These are phyloP conservation scores for Micromesistius poutassou DNA, from an alignment of 2,797 vertebrate genomes.

Conservation along the genomic window DNA sequence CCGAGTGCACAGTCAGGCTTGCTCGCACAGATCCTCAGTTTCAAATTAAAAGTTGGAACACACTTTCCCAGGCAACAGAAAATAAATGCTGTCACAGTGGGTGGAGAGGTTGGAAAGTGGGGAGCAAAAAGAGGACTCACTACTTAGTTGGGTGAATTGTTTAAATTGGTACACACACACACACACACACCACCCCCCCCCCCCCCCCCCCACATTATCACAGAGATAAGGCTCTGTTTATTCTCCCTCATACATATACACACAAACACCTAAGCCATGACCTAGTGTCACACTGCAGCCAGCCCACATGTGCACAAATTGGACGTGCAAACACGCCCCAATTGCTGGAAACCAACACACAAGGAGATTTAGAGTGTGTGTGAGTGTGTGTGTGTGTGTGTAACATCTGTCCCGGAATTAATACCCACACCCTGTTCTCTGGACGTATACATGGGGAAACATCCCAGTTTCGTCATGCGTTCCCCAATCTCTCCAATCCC, in stretches of 20 bases:
- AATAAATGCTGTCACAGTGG: constrained; percentile 6
- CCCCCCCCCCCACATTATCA: too few species aligned
- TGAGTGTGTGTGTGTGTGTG: constrained; percentile 13
- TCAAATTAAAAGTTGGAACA: constrained; percentile 6
- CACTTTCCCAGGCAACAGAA: constrained; percentile 6
- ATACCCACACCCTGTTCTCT: constrained; percentile 51
- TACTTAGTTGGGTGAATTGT: constrained; percentile 21
- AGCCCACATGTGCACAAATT: constrained; percentile 48
- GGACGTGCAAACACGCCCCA: constrained; percentile 39
- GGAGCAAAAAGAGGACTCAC: not conserved
- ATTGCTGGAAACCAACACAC: constrained; percentile 32
- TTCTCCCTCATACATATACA: constrained; percentile 28
- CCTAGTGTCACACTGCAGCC: constrained; percentile 47
- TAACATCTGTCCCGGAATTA: constrained; percentile 47
- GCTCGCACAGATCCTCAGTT: constrained; percentile 35
- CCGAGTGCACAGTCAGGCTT: constrained; percentile 36
- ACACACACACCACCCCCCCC: too few species aligned
- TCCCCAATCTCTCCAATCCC: constrained; percentile 15
- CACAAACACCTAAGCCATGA: constrained; percentile 28
- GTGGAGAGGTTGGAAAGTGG: constrained; percentile 11
- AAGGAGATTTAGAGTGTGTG: not conserved
- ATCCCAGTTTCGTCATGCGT: constrained; percentile 31
- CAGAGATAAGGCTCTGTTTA: constrained; percentile 61
- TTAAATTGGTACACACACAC: constrained; percentile 21
- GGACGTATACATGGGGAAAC: constrained; percentile 39